These are phyloP conservation scores for Bimastos eiseni DNA, from an alignment of 2,888 invertebrate species.

Conservation along the genomic window DNA sequence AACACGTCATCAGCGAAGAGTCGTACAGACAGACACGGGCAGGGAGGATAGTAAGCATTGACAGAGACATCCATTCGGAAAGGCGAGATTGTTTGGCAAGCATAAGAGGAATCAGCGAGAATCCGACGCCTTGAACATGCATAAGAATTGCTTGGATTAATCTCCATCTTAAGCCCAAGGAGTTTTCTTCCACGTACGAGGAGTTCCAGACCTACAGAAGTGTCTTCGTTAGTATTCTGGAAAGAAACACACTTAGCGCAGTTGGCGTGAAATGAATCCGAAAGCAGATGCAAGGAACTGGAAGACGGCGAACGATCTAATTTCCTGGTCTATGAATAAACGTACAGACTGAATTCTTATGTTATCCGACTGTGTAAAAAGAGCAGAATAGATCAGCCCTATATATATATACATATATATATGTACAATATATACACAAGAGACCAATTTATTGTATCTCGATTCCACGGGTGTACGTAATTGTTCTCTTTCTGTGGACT, in stretches of 20 bases:
- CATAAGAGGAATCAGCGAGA: background rate
- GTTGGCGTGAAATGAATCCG: background rate
- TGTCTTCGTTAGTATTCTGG: background rate
- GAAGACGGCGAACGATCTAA: background rate
- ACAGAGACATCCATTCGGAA: background rate
- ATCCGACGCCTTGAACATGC: background rate
- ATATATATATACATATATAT: too few relatives aligned
- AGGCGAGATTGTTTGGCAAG: background rate
- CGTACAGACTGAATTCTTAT: background rate
- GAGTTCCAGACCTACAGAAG: background rate
- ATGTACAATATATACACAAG: too few relatives aligned
- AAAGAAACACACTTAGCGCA: background rate
- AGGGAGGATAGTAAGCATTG: background rate
- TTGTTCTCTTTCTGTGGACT: background rate
- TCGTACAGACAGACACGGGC: background rate
- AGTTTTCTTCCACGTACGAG: conserved; percentile 3
- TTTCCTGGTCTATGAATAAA: too few relatives aligned
- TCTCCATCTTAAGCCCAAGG: conserved; percentile 9
- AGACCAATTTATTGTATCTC: conserved; percentile 2
- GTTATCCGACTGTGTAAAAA: too few relatives aligned
- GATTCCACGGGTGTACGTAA: background rate
- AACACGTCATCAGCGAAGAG: background rate
- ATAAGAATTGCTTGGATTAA: background rate
- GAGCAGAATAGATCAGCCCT: background rate
- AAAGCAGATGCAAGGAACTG: background rate